Evolutionary conservation across 2,888 invertebrate genomes (phyloP).

Genomic region (Taenaris catops): DNA sequence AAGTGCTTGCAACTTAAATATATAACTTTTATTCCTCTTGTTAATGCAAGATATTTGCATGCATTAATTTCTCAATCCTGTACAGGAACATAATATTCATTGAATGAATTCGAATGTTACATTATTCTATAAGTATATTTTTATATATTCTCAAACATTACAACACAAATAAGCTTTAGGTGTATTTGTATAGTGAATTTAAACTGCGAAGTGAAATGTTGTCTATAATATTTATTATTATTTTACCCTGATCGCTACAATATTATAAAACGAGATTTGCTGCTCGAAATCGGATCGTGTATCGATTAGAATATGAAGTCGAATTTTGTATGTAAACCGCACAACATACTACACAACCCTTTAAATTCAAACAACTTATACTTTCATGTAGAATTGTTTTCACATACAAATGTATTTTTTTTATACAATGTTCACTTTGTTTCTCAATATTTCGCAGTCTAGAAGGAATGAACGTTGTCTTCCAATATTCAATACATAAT

Average conservation of each 20-base stretch:
- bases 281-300: slow-evolving; percentile 32
- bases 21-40: no score
- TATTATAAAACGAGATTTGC: slow-evolving; percentile 36
- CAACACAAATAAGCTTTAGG: slow-evolving; percentile 18
- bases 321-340: slow-evolving; percentile 55
- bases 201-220: slow-evolving; percentile 31
- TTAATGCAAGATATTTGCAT: no score
- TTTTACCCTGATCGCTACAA: slow-evolving; percentile 60
- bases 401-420: slow-evolving; percentile 3
- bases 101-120: no score
- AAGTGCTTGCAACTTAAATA: no score
- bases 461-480: slow-evolving; percentile 24
- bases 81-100: no score
- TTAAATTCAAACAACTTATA: slow-evolving; percentile 61
- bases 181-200: slow-evolving; percentile 24
- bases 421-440: slow-evolving; percentile 8
- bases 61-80: no score
- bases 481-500: slow-evolving; percentile 32
- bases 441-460: slow-evolving; percentile 19
- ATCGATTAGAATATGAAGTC: slow-evolving; percentile 34
- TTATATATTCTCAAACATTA: slow-evolving; percentile 15
- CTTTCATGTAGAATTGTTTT: slow-evolving; percentile 28
- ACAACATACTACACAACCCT: slow-evolving; percentile 75
- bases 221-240: slow-evolving; percentile 22
- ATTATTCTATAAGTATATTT: background rate